These are phyloP conservation scores for Octopus sinensis DNA, from an alignment of 1,140 invertebrate genomes.

Conservation along the genomic window DNA sequence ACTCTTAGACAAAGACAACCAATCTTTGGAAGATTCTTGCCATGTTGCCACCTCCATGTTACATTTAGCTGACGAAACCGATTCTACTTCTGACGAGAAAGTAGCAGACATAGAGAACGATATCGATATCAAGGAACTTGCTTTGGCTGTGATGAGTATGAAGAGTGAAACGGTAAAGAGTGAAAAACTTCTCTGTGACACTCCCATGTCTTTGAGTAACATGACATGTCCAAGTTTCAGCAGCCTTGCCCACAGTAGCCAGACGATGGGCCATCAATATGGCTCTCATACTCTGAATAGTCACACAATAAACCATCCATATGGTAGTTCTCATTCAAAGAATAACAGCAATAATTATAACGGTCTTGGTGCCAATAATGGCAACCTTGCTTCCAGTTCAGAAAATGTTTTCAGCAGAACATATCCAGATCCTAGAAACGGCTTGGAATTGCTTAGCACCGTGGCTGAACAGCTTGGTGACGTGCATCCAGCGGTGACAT, in stretches of 20 bases:
- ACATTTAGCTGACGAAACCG: neutral
- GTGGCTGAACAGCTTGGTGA: conserved; percentile 79
- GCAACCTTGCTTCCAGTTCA: neutral
- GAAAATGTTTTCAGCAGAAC: conserved; percentile 50
- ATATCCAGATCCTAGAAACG: conserved; percentile 63
- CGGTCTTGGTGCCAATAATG: too few species aligned
- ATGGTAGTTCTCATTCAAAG: neutral
- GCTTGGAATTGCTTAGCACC: conserved; percentile 77
- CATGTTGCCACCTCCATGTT: neutral
- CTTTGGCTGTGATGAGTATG: conserved; percentile 9
- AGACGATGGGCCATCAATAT: neutral
- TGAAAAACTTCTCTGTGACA: neutral
- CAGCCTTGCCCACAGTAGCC: neutral
- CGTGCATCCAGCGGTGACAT: conserved; percentile 62
- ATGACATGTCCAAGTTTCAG: neutral
- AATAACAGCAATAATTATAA: neutral
- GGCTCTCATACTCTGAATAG: neutral
- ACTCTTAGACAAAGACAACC: neutral
- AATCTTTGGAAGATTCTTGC: neutral
- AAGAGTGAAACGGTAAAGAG: neutral
- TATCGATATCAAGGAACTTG: conserved; percentile 2
- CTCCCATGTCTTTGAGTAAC: neutral
- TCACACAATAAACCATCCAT: neutral
- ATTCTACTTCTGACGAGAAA: neutral
- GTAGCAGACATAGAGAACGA: neutral